A percentile compares a stretch with the other conserved stretches of the same genome.
Conservation (phyloP, 2,113 vertebrate species). For the Xiphorhynchus elegans region DNA sequence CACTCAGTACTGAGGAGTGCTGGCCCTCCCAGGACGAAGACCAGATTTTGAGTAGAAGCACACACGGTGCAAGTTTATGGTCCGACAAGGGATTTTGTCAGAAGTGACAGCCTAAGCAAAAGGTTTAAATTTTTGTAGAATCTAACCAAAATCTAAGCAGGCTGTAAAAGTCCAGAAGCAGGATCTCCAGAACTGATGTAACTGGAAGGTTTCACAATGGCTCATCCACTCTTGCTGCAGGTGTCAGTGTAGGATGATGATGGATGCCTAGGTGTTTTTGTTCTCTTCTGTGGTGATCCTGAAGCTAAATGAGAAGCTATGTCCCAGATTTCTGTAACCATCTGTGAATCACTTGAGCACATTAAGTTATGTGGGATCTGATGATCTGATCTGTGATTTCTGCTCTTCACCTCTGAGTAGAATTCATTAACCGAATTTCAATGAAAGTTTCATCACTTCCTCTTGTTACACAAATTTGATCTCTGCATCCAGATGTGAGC, state of each 20-base stretch:
- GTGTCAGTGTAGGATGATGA: neutral
- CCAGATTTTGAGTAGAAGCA: neutral
- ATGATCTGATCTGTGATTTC: neutral
- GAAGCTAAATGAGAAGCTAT: neutral
- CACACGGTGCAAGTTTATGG: neutral
- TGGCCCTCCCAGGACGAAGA: neutral
- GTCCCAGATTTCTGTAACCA: neutral
- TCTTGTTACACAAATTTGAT: neutral
- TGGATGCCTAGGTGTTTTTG: neutral
- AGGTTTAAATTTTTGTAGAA: neutral
- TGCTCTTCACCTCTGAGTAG: neutral
- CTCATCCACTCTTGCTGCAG: accelerated
- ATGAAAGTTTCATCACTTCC: neutral
- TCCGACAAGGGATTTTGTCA: neutral
- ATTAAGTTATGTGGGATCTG: neutral
- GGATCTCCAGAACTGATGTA: neutral
- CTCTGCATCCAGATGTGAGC: neutral
- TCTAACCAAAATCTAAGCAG: neutral
- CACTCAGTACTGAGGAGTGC: neutral
- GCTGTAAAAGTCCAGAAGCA: neutral
- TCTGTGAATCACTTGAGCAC: neutral
- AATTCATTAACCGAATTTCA: neutral
- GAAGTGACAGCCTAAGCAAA: neutral
- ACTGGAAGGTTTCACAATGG: neutral
- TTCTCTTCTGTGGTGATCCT: neutral